Percentiles rank a stretch among this genome's conserved stretches.
Conservation (phyloP, 2,888 invertebrate genomes). For the Ectropis crepuscularia region DNA sequence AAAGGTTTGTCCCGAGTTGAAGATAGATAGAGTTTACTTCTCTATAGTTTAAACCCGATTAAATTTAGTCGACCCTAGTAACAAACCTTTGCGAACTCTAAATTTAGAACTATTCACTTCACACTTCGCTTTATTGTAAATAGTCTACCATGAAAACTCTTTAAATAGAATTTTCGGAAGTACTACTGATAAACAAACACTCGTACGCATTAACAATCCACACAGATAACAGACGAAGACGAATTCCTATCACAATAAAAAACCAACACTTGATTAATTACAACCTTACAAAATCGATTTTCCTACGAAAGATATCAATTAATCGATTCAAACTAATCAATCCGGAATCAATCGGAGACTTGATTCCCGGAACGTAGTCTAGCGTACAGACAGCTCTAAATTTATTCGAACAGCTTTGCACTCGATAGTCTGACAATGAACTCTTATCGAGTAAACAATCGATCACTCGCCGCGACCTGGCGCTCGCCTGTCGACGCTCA, state of each 20-base stretch:
- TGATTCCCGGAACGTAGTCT: constrained; percentile 63
- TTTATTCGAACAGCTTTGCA: constrained; percentile 74
- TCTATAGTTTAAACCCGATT: too few species aligned
- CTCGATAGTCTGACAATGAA: constrained; percentile 81
- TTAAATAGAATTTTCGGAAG: constrained; percentile 31
- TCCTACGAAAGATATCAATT: constrained; percentile 29
- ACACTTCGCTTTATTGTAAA: constrained; percentile 17
- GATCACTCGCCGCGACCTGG: constrained; percentile 76
- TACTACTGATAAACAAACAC: constrained; percentile 36
- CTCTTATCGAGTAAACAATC: constrained; percentile 77
- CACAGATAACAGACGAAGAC: constrained; percentile 34
- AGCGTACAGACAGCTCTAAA: constrained; percentile 67
- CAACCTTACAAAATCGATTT: constrained; percentile 22
- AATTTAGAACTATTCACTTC: constrained; percentile 15
- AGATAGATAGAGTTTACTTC: too few species aligned
- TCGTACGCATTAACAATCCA: constrained; percentile 43
- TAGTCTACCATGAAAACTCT: constrained; percentile 21
- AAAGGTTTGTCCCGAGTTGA: too few species aligned
- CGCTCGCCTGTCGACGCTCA: constrained; percentile 70
- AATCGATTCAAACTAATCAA: constrained; percentile 34
- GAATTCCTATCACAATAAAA: constrained; percentile 38
- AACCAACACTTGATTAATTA: constrained; percentile 30
- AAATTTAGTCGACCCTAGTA: not conserved
- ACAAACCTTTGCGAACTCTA: constrained; percentile 12
- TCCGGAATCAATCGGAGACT: constrained; percentile 53